A percentile compares a stretch with the other conserved stretches of the same genome.
Evolutionary conservation across 2,888 invertebrate genomes (phyloP).

Genomic region (Capitulum mitella): DNA sequence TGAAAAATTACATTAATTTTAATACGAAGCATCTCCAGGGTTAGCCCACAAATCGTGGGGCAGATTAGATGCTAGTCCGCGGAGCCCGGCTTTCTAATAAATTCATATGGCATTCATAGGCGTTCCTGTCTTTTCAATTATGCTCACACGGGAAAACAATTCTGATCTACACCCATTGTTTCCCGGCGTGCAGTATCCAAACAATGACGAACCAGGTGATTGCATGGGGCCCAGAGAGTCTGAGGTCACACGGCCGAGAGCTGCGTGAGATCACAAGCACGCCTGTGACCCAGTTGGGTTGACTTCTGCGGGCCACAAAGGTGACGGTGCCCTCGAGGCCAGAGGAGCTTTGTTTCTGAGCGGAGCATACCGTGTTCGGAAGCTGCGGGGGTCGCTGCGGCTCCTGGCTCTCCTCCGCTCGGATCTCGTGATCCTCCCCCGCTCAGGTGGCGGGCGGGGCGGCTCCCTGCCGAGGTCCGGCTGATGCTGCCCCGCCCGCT

Average conservation of each 20-base stretch:
- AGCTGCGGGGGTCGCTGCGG: no score
- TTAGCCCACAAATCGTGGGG: neutral
- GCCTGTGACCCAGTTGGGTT: no score
- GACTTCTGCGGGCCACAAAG: no score
- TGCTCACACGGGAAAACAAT: neutral
- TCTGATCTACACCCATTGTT: constrained; percentile 3
- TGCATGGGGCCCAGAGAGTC: neutral
- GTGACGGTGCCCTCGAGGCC: no score
- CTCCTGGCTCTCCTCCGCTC: no score
- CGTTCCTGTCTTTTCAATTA: constrained; percentile 8
- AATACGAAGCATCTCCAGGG: neutral
- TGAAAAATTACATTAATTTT: neutral
- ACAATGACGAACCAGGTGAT: neutral
- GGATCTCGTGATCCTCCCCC: no score
- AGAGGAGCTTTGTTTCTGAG: no score
- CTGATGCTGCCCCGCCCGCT: no score
- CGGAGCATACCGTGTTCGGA: no score
- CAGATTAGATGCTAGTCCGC: neutral
- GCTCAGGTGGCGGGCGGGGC: no score
- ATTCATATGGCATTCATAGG: constrained; percentile 11
- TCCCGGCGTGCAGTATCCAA: constrained; percentile 6
- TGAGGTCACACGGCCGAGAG: neutral
- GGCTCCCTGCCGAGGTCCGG: no score
- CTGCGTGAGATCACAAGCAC: no score
- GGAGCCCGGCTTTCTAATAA: neutral